These are phyloP conservation scores for Ethmia dodecea DNA, from an alignment of 2,888 invertebrate species.

Conservation along the genomic window DNA sequence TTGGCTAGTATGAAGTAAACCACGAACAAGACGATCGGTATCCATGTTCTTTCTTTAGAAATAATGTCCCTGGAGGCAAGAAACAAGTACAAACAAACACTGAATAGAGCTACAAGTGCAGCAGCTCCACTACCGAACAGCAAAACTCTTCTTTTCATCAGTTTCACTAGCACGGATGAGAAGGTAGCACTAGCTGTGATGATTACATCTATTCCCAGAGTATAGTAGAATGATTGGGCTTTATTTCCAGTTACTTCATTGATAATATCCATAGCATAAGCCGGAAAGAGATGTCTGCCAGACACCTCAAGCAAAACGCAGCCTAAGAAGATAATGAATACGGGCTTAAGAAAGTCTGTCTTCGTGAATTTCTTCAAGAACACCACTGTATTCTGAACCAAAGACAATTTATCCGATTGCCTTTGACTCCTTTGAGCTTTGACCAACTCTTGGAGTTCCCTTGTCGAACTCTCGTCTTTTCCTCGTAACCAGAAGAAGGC, in stretches of 20 bases:
- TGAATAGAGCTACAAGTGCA: conserved; percentile 29
- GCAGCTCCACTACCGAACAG: conserved; percentile 41
- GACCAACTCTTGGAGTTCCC: conserved; percentile 36
- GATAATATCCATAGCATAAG: conserved; percentile 48
- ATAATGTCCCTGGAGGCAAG: conserved; percentile 27
- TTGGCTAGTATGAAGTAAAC: conserved; percentile 44
- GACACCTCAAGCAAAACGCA: conserved; percentile 37
- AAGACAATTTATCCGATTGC: conserved; percentile 7
- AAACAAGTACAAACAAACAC: conserved; percentile 36
- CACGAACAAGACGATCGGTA: conserved; percentile 36
- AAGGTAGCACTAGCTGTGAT: conserved; percentile 36
- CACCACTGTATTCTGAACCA: conserved; percentile 11
- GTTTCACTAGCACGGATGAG: conserved; percentile 39
- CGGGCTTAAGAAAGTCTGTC: conserved; percentile 44
- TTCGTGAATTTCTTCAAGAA: conserved; percentile 37
- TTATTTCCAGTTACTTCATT: conserved; percentile 35
- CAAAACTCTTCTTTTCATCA: conserved; percentile 39
- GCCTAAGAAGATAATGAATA: conserved; percentile 32
- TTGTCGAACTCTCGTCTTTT: conserved; percentile 19
- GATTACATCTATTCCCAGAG: conserved; percentile 39
- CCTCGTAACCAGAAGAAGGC: conserved; percentile 74
- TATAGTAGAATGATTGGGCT: conserved; percentile 37
- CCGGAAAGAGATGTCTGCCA: conserved; percentile 46
- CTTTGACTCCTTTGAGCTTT: conserved; percentile 32
- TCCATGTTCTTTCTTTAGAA: conserved; percentile 28